Percentiles rank a stretch among this genome's conserved stretches.
These are phyloP conservation scores for Corvus cornix DNA, from an alignment of 2,113 vertebrate species.

Conservation along the genomic window DNA sequence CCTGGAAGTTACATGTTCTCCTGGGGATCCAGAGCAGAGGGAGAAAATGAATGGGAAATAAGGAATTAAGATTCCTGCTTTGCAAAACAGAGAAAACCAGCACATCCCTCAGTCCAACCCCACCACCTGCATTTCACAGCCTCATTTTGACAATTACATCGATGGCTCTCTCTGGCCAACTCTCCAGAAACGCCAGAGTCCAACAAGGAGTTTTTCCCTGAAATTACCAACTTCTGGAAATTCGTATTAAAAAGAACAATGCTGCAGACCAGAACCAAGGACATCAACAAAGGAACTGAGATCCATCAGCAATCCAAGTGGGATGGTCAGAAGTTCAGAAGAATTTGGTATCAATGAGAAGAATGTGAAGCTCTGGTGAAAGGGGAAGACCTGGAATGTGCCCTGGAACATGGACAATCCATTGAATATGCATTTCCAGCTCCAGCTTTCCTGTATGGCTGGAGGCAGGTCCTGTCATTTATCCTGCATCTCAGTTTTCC, in stretches of 20 bases:
- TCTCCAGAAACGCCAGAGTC: not conserved
- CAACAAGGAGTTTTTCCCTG: not conserved
- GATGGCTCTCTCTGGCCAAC: not conserved
- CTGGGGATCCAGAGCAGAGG: constrained; percentile 66
- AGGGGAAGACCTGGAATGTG: not conserved
- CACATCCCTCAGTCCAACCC: not conserved
- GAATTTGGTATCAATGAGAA: not conserved
- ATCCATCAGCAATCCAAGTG: not conserved
- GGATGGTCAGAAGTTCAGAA: not conserved
- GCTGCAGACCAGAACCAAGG: not conserved
- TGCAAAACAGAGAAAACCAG: not conserved
- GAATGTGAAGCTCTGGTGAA: not conserved
- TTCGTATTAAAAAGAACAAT: not conserved
- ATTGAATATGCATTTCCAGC: not conserved
- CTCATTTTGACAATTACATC: no score
- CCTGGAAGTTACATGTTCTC: constrained; percentile 92
- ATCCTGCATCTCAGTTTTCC: not conserved
- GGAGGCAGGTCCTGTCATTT: not conserved
- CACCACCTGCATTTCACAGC: not conserved
- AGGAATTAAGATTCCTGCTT: not conserved
- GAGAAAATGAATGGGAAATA: not conserved
- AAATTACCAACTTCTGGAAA: not conserved
- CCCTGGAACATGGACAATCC: not conserved
- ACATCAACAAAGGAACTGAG: not conserved
- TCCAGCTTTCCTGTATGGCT: not conserved